These are phyloP conservation scores for Gymnothorax reevesii DNA, from an alignment of 2,797 vertebrate genomes.

Conservation along the genomic window DNA sequence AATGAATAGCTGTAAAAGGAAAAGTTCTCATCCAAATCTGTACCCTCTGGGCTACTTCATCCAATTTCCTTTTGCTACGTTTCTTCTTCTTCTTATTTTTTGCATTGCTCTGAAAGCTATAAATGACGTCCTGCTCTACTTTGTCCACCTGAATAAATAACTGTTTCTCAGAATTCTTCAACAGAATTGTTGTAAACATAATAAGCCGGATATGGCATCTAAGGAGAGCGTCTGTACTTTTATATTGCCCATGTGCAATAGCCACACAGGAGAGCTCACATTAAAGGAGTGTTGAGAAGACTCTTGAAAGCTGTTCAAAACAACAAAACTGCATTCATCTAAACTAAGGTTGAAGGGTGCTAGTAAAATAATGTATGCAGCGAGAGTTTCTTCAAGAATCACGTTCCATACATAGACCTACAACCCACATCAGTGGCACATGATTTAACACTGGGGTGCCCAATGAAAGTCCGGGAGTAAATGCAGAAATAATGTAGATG, in stretches of 20 bases:
- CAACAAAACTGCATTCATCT: no score
- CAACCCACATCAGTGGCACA: no score
- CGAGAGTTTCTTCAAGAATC: no score
- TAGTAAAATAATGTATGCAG: no score
- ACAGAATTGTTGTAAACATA: not conserved
- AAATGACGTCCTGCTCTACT: slow-evolving; percentile 51
- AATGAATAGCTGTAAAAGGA: slow-evolving; percentile 21
- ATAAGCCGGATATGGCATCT: not conserved
- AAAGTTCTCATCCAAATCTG: slow-evolving; percentile 17
- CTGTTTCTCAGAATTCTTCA: not conserved
- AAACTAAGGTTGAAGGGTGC: no score
- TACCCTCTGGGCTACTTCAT: slow-evolving; percentile 3
- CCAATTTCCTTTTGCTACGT: not conserved
- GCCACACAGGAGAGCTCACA: not conserved
- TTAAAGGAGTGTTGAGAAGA: not conserved
- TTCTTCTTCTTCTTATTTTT: not conserved
- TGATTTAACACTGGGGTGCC: no score
- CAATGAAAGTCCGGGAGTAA: no score
- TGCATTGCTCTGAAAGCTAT: slow-evolving; percentile 49
- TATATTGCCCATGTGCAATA: not conserved
- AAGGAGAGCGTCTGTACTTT: not conserved
- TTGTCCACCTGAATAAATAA: slow-evolving; percentile 9
- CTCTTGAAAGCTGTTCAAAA: not conserved
- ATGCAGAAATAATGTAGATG: no score
- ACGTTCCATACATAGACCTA: no score